phyloP scores from a whole-genome alignment of 2,888 invertebrate species.

The Tanypteryx hageni region DNA sequence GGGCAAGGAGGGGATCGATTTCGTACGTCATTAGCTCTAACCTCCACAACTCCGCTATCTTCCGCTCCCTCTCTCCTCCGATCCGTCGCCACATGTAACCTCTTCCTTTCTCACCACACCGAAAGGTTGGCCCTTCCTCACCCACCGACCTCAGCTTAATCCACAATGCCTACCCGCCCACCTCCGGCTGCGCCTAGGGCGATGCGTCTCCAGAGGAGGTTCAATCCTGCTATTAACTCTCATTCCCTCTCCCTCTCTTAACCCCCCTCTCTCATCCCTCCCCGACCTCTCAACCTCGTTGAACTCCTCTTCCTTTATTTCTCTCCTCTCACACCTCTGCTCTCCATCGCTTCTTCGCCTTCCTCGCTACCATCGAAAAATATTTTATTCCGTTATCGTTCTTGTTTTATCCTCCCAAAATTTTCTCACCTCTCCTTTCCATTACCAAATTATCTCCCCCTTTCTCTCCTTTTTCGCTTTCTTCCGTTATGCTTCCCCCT shows the following conservation, averaged over 20 bases:
- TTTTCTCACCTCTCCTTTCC: background rate
- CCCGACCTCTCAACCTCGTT: too few relatives aligned
- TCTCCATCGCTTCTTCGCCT: background rate
- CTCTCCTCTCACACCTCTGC: background rate
- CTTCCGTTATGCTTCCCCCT: background rate
- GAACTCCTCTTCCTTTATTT: background rate
- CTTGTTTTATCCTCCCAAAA: too few relatives aligned
- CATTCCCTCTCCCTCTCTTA: background rate
- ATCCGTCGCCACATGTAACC: background rate
- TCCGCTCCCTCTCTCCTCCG: background rate
- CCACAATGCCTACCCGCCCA: conserved; percentile 8
- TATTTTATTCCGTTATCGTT: background rate
- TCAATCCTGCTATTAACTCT: background rate
- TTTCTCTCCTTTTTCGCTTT: background rate
- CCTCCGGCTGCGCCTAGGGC: background rate
- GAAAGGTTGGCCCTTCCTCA: background rate
- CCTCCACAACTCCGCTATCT: conserved; percentile 8
- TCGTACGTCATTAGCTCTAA: conserved; percentile 50
- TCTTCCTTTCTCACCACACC: background rate
- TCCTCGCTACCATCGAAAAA: background rate
- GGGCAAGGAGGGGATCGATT: conserved; percentile 37
- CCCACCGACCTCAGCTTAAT: background rate
- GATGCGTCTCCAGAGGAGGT: background rate
- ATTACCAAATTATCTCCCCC: background rate
- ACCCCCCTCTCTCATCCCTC: background rate